Base-by-base conservation (phyloP, 2,888 invertebrate species). In the Trisateles emortualis region DNA sequence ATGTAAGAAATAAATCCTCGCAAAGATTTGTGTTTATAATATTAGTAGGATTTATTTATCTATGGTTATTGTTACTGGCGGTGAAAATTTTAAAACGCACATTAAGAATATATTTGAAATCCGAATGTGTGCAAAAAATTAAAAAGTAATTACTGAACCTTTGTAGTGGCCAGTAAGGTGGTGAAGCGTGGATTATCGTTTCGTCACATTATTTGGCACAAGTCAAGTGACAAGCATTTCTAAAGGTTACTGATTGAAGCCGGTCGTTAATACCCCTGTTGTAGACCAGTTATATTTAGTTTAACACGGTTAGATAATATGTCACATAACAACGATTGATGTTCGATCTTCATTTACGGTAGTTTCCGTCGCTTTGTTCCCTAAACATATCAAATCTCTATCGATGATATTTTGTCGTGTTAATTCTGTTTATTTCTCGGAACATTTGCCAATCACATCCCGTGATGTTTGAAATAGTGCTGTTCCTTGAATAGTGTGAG, bases 201-300 rank as follows among this genome's bases (percentile, higher is more conserved):
- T 56, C 47, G 42, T 48, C 40, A 33, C 36, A 11, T 10, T 51
- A 32, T 52, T 62, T 69, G 73, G 73, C 68, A 64, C 50, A 40
- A 46, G 17, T 33, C n/a, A 16, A 51, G 48, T 38, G 51, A 39
- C 59, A 44, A 13, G 17, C 52, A 48, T 45, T 54, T 51, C 41
- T 57, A 68, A 68, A 68, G 72, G 69, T 68, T 57, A 68, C 44
- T 39, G 35, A 68, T 50, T 17, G 49, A 46, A 66, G 32, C 13
- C 40, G 44, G 35, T 54, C 61, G 16, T 41, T 44, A 41, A 44
- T 33, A 48, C 29, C 17, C 33, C 9, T 33, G 35, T 33, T 29
- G 58, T 54, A 53, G 22, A 38, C 16, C 14, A 30, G 26, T 6
- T 72, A 64, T 58, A 55, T 55, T 64, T 64, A 64, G 35, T 17